A percentile compares a stretch with the other conserved stretches of the same genome.
Conservation (phyloP, 2,113 vertebrate genomes). For the Lophotis ruficrista region DNA sequence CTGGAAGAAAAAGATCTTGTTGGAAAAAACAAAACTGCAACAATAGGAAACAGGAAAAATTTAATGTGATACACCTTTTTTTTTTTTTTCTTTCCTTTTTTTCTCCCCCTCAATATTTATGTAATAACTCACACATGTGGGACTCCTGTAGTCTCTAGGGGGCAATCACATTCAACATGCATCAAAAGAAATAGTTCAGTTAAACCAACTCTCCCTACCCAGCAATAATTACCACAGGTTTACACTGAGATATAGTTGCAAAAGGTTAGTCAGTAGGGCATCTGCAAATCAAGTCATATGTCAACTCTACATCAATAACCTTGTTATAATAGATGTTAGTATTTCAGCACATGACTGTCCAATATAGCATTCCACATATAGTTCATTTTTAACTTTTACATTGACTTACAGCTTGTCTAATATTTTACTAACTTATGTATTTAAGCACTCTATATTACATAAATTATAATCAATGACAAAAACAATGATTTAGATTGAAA, state of each 20-base stretch:
- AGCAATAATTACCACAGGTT: constrained; percentile 72
- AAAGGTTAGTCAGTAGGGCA: constrained; percentile 70
- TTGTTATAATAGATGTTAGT: constrained; percentile 74
- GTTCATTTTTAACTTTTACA: constrained; percentile 56
- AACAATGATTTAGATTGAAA: constrained; percentile 69
- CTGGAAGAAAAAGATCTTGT: background rate
- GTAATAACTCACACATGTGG: constrained; percentile 67
- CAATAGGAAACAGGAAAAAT: constrained; percentile 15
- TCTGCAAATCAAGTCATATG: constrained; percentile 76
- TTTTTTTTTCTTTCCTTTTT: background rate
- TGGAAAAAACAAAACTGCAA: background rate
- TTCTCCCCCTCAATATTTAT: constrained; percentile 15
- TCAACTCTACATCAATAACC: constrained; percentile 73
- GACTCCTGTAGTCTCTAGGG: constrained; percentile 48
- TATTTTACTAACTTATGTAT: constrained; percentile 65
- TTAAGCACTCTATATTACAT: constrained; percentile 69
- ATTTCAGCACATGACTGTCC: constrained; percentile 71
- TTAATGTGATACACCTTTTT: constrained; percentile 4
- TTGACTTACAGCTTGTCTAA: constrained; percentile 68
- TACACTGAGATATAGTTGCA: constrained; percentile 70
- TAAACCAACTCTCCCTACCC: constrained; percentile 61
- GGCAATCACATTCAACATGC: constrained; percentile 60
- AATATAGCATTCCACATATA: constrained; percentile 43
- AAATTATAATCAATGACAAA: constrained; percentile 72
- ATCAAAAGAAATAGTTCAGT: constrained; percentile 61